Base-by-base conservation (phyloP, 2,113 vertebrate species). In the Coptodon rendalli region DNA sequence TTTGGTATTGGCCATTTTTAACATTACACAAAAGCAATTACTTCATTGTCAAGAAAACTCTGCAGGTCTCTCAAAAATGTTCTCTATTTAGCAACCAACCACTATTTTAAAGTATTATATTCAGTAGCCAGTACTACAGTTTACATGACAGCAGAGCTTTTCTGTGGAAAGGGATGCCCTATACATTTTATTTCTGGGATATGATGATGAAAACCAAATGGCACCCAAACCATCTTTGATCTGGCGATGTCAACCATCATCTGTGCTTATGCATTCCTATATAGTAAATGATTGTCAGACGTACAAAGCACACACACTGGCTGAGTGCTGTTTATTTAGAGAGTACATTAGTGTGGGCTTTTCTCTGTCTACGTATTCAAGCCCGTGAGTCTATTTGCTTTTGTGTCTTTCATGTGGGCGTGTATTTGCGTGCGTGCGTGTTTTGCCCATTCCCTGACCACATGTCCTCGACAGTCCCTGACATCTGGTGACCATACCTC, bases 401-500 rank as follows among this genome's bases (percentile, higher is more conserved):
- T 24, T 50, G 36, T 63, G 22, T 80, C n/a, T 53, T 56, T 45
- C 34, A 19, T 57, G 66, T 81, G 34, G 54, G 71, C 43, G 16
- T 66, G 68, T 81, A 45, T 63, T 29, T 85, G 19, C 76, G 31
- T 63, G 80, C n/a, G 19, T 86, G 71, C 82, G 29, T 79, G 80
- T 82, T 81, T 90, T 66, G 24, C 24, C 86, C 86, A 87, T 86
- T 91, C 82, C 54, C 85, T 29, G 6, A 93, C 87, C 89, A 89
- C 93, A 90, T 89, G 84, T 89, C 85, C 83, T 80, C 17, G 73
- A 83, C 76, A 63, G 86, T 83, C 88, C 56, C 87, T 91, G 90
- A 93, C 92, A 95, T 93, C 89, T 94, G 94, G 81, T 78, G 86
- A 38, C 92, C 92, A 90, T 91, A 78, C 80, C 43, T 34, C 53